Evolutionary conservation across 2,113 vertebrate species (phyloP).

Genomic region (Mormyrus iriodes): DNA sequence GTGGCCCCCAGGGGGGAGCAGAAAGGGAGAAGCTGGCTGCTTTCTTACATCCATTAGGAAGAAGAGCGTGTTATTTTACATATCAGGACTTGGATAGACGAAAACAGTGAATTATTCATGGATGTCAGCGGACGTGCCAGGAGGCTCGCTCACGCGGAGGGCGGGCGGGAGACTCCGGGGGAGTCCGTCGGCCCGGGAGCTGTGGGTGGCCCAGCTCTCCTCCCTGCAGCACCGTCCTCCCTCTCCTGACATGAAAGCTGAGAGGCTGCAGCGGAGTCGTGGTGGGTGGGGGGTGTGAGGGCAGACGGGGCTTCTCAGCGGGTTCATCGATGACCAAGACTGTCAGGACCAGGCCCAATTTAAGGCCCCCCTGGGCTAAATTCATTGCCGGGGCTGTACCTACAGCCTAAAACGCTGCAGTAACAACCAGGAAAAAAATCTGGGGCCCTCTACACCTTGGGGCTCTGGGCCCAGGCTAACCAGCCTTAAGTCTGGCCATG

Average conservation of each 20-base stretch:
- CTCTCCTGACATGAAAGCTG: conserved; percentile 34
- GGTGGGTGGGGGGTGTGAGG: neutral
- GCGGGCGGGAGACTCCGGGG: neutral
- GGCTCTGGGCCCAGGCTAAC: neutral
- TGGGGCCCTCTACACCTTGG: neutral
- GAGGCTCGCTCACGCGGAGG: neutral
- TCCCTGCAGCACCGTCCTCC: neutral
- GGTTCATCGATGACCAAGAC: neutral
- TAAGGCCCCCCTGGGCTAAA: neutral
- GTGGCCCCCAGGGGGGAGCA: neutral
- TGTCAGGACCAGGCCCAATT: neutral
- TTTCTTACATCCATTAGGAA: conserved; percentile 30
- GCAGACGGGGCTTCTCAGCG: neutral
- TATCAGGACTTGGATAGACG: neutral
- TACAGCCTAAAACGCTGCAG: neutral
- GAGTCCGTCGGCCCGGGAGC: neutral
- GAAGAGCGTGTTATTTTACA: neutral
- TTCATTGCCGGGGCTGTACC: neutral
- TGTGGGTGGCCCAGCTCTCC: conserved; percentile 16
- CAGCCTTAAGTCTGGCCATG: neutral
- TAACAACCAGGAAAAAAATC: neutral
- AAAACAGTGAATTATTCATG: conserved; percentile 22
- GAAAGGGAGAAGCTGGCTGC: conserved; percentile 22
- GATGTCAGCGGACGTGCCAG: neutral
- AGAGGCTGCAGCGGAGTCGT: conserved; percentile 29